These are phyloP conservation scores for Nibea coibor DNA, from an alignment of 2,113 vertebrate genomes.

Conservation along the genomic window DNA sequence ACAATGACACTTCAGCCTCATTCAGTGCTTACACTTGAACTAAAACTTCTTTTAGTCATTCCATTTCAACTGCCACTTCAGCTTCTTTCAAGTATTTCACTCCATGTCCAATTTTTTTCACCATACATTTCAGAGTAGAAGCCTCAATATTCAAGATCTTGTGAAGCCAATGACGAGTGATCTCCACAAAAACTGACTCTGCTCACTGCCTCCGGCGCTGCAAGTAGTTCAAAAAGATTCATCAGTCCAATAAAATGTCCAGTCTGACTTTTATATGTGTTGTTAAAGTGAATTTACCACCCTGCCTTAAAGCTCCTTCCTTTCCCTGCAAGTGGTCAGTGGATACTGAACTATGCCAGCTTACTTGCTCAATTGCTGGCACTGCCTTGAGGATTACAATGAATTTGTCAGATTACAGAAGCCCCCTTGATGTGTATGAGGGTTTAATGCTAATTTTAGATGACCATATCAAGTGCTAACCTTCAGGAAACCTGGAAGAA, in stretches of 20 bases:
- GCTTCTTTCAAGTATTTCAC: background rate
- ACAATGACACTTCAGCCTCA: too few species aligned
- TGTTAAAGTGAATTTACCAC: constrained; percentile 32
- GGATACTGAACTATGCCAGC: constrained; percentile 22
- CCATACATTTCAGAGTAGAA: background rate
- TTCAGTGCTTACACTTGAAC: background rate
- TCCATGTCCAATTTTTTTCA: background rate
- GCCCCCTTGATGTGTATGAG: constrained; percentile 6
- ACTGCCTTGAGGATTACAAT: constrained; percentile 26
- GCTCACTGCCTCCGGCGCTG: background rate
- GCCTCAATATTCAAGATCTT: background rate
- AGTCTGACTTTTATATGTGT: background rate
- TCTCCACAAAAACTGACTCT: background rate
- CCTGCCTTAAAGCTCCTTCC: constrained; percentile 12
- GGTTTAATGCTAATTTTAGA: constrained; percentile 20
- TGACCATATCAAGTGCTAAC: background rate
- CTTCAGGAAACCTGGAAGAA: background rate
- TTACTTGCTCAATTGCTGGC: constrained; percentile 7
- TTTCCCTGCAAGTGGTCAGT: constrained; percentile 5
- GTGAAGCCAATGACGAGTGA: background rate
- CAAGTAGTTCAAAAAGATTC: background rate
- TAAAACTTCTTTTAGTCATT: background rate
- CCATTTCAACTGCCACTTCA: background rate
- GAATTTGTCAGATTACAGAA: constrained; percentile 47
- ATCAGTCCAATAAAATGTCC: constrained; percentile 14